Evolutionary conservation across 2,888 invertebrate species (phyloP).

Genomic region (Lycocerus yunnanus): DNA sequence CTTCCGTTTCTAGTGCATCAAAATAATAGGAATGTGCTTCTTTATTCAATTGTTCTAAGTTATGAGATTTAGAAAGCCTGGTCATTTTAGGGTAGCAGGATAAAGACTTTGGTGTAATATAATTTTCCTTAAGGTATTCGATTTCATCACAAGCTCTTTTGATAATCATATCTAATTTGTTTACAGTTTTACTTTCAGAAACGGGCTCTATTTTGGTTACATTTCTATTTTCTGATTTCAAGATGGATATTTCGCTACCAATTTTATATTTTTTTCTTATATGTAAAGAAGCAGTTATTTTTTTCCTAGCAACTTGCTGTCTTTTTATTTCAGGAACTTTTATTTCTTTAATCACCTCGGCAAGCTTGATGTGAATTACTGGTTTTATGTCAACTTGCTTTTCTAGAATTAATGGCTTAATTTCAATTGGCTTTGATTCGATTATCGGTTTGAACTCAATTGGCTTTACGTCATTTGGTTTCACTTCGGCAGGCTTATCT

Average conservation of each 20-base stretch:
- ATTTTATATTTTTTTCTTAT: slow-evolving; percentile 24
- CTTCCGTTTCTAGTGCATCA: background rate
- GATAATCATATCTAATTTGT: background rate
- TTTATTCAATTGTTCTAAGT: slow-evolving; percentile 6
- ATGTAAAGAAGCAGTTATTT: slow-evolving; percentile 4
- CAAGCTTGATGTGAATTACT: background rate
- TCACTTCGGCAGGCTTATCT: background rate
- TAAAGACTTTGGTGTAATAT: slow-evolving; percentile 6
- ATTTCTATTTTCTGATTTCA: slow-evolving; percentile 11
- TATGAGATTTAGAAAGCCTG: background rate
- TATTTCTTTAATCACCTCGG: background rate
- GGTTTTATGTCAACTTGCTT: background rate
- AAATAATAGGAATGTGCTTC: slow-evolving; percentile 8
- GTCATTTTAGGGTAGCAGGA: slow-evolving; percentile 2
- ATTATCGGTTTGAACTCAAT: background rate
- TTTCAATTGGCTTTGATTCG: background rate
- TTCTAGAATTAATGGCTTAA: background rate
- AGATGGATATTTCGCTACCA: slow-evolving; percentile 24
- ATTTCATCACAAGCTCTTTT: slow-evolving; percentile 12
- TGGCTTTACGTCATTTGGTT: background rate
- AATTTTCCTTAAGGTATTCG: slow-evolving; percentile 8
- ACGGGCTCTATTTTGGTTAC: background rate
- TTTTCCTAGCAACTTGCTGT: background rate
- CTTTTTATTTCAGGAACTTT: background rate
- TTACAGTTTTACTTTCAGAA: background rate